These are phyloP conservation scores for Numenius phaeopus DNA, from an alignment of 2,797 vertebrate genomes.

Conservation along the genomic window DNA sequence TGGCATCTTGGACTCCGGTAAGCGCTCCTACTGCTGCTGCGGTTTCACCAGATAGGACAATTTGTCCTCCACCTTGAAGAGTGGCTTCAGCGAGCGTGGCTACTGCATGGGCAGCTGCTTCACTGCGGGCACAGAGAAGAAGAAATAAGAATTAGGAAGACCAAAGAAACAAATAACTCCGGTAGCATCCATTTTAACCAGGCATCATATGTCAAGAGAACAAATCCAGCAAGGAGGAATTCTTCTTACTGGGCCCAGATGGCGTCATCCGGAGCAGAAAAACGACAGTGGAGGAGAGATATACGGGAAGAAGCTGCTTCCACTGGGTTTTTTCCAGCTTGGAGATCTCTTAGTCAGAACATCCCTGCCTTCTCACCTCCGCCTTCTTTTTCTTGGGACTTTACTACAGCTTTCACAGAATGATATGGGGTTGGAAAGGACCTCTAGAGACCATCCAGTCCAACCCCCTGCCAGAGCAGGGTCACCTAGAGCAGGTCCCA, in stretches of 20 bases:
- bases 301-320: background rate
- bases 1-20: constrained; percentile 95
- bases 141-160: background rate
- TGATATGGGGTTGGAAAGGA: no score
- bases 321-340: background rate
- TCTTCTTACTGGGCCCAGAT: rapidly evolving
- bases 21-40: constrained; percentile 96
- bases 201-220: rapidly evolving
- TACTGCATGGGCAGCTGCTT: constrained; percentile 97
- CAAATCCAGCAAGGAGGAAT: rapidly evolving
- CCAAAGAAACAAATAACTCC: rapidly evolving
- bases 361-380: background rate
- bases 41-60: constrained; percentile 95
- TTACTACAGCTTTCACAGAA: background rate
- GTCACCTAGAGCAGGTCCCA: no score
- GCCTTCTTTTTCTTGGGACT: background rate
- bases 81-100: constrained; percentile 97
- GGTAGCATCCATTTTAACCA: background rate
- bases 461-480: no score
- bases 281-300: background rate
- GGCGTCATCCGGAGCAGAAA: background rate
- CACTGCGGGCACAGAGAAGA: constrained; percentile 80
- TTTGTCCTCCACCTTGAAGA: constrained; percentile 96
- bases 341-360: background rate
- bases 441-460: no score